Conservation (phyloP, 1,140 invertebrate genomes). For the Euschistus heros region DNA sequence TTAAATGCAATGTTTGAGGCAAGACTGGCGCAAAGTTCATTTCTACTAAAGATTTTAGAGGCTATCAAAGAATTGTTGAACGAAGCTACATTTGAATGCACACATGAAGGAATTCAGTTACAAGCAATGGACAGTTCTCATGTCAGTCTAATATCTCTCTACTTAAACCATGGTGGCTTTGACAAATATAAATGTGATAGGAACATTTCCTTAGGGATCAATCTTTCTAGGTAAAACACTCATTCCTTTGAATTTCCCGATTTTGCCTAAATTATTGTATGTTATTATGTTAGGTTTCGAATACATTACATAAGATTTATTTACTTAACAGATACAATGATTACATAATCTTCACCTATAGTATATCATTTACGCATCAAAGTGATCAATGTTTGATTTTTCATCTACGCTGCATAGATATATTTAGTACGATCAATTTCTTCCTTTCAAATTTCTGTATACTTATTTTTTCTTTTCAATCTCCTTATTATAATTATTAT, state of each 20-base stretch:
- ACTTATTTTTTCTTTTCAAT: too few species aligned
- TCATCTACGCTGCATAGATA: too few species aligned
- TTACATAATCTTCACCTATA: background rate
- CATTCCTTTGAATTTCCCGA: background rate
- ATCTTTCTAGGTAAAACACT: constrained; percentile 62
- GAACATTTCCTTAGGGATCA: constrained; percentile 97
- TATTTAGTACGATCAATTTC: too few species aligned
- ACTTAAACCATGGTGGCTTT: constrained; percentile 88
- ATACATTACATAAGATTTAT: background rate
- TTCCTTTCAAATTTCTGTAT: too few species aligned
- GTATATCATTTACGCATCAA: background rate
- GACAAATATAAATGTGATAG: constrained; percentile 97
- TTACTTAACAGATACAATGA: background rate
- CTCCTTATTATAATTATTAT: too few species aligned
- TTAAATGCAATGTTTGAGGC: constrained; percentile 84
- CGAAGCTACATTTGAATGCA: constrained; percentile 97
- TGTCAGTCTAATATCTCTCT: constrained; percentile 91
- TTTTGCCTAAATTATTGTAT: background rate
- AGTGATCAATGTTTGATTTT: background rate
- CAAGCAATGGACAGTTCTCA: constrained; percentile 99
- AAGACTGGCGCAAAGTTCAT: constrained; percentile 76
- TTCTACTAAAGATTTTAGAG: constrained; percentile 94
- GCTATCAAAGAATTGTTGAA: constrained; percentile 95
- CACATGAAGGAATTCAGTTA: constrained; percentile 89
- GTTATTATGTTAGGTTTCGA: background rate